Conservation (phyloP, 2,113 vertebrate genomes). For the Thermophis baileyi region DNA sequence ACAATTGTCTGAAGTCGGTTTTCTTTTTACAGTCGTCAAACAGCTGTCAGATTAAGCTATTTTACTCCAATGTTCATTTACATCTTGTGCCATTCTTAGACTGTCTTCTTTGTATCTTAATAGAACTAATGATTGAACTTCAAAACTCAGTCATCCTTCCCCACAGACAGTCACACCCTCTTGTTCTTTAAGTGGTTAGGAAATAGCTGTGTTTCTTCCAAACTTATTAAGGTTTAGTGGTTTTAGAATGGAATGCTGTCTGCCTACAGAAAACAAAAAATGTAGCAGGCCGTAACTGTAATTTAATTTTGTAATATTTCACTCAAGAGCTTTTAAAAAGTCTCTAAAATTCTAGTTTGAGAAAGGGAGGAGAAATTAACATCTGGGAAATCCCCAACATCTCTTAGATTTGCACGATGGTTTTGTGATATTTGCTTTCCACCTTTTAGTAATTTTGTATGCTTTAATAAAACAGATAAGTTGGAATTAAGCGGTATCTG, state of each 20-base stretch:
- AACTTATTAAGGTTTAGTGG: slow-evolving; percentile 9
- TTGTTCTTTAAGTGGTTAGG: slow-evolving; percentile 43
- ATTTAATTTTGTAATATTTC: background rate
- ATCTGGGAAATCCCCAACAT: background rate
- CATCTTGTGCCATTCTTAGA: slow-evolving; percentile 64
- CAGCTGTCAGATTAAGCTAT: slow-evolving; percentile 76
- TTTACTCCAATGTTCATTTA: slow-evolving; percentile 72
- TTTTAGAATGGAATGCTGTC: background rate
- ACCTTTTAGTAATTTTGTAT: slow-evolving; percentile 15
- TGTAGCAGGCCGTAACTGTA: background rate
- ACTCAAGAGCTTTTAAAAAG: background rate
- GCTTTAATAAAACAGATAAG: background rate
- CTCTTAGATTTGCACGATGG: slow-evolving; percentile 5
- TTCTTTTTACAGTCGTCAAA: slow-evolving; percentile 76
- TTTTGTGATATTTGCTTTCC: background rate
- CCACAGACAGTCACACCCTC: slow-evolving; percentile 51
- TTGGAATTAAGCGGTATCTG: slow-evolving; percentile 33
- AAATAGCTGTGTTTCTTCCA: slow-evolving; percentile 40
- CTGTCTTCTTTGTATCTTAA: slow-evolving; percentile 63
- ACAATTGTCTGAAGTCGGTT: slow-evolving; percentile 75
- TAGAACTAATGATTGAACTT: slow-evolving; percentile 62
- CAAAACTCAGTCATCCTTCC: slow-evolving; percentile 48
- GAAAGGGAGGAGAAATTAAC: background rate
- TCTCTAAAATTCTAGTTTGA: background rate
- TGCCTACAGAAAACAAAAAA: background rate